Evolutionary conservation across 2,113 vertebrate species (phyloP), one percentile per base, ranked within the genome.

Genomic region (Eclectus roratus): DNA sequence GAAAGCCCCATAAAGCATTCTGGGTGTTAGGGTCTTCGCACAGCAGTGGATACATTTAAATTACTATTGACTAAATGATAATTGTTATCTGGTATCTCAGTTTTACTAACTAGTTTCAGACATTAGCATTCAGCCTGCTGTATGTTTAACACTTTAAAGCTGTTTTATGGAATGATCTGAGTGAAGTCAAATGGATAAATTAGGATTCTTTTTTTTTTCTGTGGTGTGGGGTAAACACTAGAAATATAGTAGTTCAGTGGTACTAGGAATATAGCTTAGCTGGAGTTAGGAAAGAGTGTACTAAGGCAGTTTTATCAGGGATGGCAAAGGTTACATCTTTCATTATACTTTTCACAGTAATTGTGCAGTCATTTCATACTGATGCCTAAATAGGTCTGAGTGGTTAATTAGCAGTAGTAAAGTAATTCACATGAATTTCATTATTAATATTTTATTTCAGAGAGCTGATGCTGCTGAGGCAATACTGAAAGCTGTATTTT

Each of bases 51-150:
- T 94, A 85, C 92, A 86, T 97, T 97, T 96, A 95, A 97, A 79
- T 93, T 71, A 61, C 83, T 96, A 86, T 97, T 94, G 96, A 97
- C 92, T 85, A 88, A 72, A 78, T 93, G 94, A 88, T 97, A 92
- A 97, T 96, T 94, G 71, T 93, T 95, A 92, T 85, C 93, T 94
- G 89, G 55, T 90, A 95, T 63, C 83, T 93, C n/a, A 66, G 88
- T 91, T 79, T 93, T 91, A 66, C 61, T 66, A 56, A 25, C 74
- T 89, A 74, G 88, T 88, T 95, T 85, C 68, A 91, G 91, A 80
- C 50, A 87, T 88, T 46, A 80, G 68, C 46, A 81, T 95, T 94
- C 83, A 95, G 76, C 71, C 23, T 84, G 77, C 71, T 89, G 12
- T n/a, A 61, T 82, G 61, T 95, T 92, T 90, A 95, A 91, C 82